Conservation (phyloP, 2,888 invertebrate species). For the Apodemia duryi region DNA sequence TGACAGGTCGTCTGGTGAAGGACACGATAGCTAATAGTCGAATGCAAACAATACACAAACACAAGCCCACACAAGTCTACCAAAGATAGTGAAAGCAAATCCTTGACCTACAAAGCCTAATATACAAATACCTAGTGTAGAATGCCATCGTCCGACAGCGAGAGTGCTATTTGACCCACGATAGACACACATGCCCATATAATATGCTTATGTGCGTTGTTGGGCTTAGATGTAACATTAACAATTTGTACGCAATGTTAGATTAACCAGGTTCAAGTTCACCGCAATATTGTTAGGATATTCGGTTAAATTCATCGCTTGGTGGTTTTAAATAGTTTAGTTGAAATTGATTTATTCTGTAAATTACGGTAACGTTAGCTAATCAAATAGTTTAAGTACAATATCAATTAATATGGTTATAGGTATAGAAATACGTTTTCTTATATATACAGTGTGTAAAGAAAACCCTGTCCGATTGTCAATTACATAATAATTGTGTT, state of each 20-base stretch:
- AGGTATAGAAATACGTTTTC: too few species aligned
- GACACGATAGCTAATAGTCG: too few species aligned
- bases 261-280: slow-evolving; percentile 21
- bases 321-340: background rate
- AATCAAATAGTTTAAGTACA: too few species aligned
- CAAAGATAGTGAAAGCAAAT: slow-evolving; percentile 49
- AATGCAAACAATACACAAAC: slow-evolving; percentile 13
- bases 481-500: too few species aligned
- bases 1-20: too few species aligned
- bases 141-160: slow-evolving; percentile 30
- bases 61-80: slow-evolving; percentile 23
- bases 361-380: too few species aligned
- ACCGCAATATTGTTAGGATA: slow-evolving; percentile 2
- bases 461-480: too few species aligned
- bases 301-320: slow-evolving; percentile 5
- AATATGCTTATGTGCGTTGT: slow-evolving; percentile 31
- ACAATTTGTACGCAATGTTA: slow-evolving; percentile 19
- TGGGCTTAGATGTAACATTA: slow-evolving; percentile 22
- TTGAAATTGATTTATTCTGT: background rate
- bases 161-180: slow-evolving; percentile 33
- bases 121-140: slow-evolving; percentile 34
- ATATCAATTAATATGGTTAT: too few species aligned
- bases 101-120: slow-evolving; percentile 42
- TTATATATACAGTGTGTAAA: too few species aligned
- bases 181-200: slow-evolving; percentile 28